Conservation (phyloP, 2,888 invertebrate genomes). For the Gymnosoma rotundatum region DNA sequence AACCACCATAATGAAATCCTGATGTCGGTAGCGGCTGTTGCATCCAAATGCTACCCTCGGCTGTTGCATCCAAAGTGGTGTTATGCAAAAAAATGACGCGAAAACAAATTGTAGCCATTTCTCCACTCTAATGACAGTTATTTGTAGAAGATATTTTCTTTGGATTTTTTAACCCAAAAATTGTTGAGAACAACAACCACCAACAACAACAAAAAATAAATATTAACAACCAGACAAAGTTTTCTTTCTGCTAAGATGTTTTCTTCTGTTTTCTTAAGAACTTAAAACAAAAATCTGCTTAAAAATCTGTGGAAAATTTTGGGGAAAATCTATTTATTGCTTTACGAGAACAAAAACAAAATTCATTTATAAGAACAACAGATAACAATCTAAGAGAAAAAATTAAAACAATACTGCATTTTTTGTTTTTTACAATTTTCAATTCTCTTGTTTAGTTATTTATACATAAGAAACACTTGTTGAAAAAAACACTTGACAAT, state of each 20-base stretch:
- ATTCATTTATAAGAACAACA: conserved; percentile 30
- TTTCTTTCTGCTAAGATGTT: conserved; percentile 20
- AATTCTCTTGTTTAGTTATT: background rate
- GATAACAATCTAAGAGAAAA: conserved; percentile 20
- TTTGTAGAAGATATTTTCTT: conserved; percentile 5
- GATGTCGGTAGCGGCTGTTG: background rate
- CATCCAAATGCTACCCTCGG: background rate
- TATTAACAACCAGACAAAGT: conserved; percentile 50
- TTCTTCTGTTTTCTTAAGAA: background rate
- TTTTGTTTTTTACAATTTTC: background rate
- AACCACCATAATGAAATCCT: background rate
- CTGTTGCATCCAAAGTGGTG: conserved; percentile 25
- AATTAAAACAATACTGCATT: conserved; percentile 16
- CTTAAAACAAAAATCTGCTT: background rate
- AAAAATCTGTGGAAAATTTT: conserved; percentile 16
- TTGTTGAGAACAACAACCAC: background rate
- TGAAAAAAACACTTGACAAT: conserved; percentile 23
- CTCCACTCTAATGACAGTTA: conserved; percentile 19
- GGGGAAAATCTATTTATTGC: conserved; percentile 9
- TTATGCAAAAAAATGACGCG: conserved; percentile 28
- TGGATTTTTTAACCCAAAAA: background rate
- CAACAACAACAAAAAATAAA: conserved; percentile 3
- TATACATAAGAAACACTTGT: background rate
- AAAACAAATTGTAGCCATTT: conserved; percentile 11
- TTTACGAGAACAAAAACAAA: conserved; percentile 4